phyloP scores from a whole-genome alignment of 2,113 vertebrate species.

The Pseudopipra pipra region DNA sequence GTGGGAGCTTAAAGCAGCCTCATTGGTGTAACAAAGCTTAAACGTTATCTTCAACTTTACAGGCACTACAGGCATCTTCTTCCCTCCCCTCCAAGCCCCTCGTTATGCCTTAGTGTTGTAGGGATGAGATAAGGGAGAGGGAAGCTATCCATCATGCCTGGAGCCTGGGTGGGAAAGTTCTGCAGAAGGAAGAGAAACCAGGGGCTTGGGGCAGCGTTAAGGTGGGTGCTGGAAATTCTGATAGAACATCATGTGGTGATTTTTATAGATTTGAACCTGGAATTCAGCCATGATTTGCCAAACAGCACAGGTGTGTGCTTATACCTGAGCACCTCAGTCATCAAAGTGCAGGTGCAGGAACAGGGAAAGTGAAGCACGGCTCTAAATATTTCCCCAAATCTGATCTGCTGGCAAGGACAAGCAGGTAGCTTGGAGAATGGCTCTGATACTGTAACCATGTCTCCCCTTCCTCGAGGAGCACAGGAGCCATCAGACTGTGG shows the following conservation, averaged over 20 bases:
- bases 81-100: constrained; percentile 29
- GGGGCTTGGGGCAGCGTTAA: neutral
- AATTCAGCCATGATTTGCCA: neutral
- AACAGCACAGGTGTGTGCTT: neutral
- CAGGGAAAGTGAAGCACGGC: neutral
- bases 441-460: neutral
- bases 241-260: neutral
- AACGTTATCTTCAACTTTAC: constrained; percentile 69
- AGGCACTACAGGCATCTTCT: constrained; percentile 55
- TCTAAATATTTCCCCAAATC: neutral
- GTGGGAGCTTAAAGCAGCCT: constrained; percentile 50
- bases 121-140: constrained; percentile 37
- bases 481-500: neutral
- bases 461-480: neutral
- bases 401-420: neutral
- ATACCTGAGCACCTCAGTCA: neutral
- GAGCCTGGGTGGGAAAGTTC: neutral
- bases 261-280: neutral
- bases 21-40: constrained; percentile 62
- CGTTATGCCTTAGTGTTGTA: neutral
- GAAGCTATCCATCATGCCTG: neutral
- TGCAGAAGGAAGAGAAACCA: neutral
- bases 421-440: neutral
- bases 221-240: neutral
- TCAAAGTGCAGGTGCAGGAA: neutral